phyloP scores from a whole-genome alignment of 2,113 vertebrate genomes.

The Nettapus auritus region DNA sequence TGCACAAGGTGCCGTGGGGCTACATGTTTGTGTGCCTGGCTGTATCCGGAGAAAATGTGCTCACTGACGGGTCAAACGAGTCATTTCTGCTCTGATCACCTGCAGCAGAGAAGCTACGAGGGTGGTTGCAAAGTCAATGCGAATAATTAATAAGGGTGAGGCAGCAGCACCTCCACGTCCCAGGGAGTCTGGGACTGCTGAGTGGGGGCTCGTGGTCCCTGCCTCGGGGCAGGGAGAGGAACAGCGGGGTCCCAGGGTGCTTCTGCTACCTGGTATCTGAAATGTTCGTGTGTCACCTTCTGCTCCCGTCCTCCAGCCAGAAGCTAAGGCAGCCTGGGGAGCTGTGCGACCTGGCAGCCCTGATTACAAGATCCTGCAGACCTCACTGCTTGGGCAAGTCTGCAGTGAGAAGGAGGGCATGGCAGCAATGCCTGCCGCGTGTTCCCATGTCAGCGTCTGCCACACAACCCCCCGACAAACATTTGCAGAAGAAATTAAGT shows the following conservation, averaged over 20 bases:
- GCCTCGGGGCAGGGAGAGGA: background rate
- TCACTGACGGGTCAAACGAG: background rate
- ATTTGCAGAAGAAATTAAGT: background rate
- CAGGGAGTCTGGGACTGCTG: background rate
- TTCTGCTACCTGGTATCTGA: too few species aligned
- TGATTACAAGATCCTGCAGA: too few species aligned
- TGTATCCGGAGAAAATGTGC: background rate
- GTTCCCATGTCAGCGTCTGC: background rate
- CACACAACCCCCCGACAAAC: background rate
- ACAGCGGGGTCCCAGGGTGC: background rate
- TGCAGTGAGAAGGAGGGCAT: too few species aligned
- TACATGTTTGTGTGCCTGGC: accelerated
- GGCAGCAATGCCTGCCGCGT: background rate
- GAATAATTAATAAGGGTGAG: background rate
- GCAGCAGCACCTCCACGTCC: background rate
- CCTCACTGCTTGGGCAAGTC: too few species aligned
- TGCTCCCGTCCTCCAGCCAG: too few species aligned
- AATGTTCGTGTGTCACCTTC: too few species aligned
- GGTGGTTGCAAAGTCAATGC: background rate
- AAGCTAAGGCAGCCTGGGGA: too few species aligned
- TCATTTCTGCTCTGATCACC: background rate
- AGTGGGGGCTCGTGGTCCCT: background rate
- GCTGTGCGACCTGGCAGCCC: too few species aligned
- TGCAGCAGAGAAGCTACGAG: background rate
- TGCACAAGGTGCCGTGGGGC: accelerated